Evolutionary conservation across 2,888 invertebrate species (phyloP).

Genomic region (Hipparchia sbordonii): DNA sequence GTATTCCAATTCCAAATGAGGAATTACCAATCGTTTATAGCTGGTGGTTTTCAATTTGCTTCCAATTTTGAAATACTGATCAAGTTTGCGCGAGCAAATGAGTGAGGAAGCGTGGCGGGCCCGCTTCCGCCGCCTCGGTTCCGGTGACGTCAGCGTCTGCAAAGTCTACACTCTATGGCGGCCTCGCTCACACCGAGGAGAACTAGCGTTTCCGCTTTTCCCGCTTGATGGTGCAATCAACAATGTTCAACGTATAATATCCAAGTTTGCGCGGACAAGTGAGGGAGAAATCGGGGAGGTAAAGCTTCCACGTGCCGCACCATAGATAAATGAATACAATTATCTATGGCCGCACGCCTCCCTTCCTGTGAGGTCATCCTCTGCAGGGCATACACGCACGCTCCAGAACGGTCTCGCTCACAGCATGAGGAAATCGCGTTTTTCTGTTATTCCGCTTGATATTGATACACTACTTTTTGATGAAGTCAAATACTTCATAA

Average conservation of each 20-base stretch:
- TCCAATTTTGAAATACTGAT: conserved; percentile 55
- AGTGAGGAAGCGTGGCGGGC: conserved; percentile 59
- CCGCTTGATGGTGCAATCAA: not conserved
- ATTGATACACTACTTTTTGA: no score
- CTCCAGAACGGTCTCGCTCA: not conserved
- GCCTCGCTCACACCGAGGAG: conserved; percentile 26
- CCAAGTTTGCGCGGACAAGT: no score
- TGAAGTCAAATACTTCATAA: no score
- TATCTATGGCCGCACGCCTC: no score
- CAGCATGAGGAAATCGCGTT: not conserved
- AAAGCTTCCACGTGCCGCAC: no score
- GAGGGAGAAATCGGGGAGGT: no score
- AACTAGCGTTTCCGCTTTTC: conserved; percentile 2
- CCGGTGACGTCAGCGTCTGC: conserved; percentile 61
- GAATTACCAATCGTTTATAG: conserved; percentile 34
- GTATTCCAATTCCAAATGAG: conserved; percentile 12
- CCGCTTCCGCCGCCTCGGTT: conserved; percentile 64
- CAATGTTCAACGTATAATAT: no score
- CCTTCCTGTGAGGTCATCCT: no score
- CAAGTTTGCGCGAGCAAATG: conserved; percentile 61
- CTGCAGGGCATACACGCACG: not conserved
- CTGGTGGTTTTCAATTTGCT: conserved; percentile 46
- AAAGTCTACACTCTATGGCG: conserved; percentile 16
- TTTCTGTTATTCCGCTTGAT: no score
- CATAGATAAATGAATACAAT: no score